Percentiles rank a stretch among this genome's conserved stretches.
Conservation (phyloP, 2,797 vertebrate genomes). For the Sternarchorhynchus goeldii region DNA sequence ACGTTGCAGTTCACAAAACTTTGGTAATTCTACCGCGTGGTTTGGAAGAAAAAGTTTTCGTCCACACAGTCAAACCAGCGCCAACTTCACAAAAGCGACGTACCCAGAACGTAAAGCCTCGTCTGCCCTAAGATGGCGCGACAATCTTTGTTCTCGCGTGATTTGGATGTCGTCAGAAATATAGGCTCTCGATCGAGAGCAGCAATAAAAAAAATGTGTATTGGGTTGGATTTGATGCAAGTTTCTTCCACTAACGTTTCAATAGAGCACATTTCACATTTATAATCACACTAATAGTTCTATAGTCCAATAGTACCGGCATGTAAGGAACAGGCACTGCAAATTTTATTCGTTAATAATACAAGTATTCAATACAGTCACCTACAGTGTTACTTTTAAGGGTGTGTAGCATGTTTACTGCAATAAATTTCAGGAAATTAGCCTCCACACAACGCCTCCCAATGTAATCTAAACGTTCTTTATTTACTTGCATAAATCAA, state of each 20-base stretch:
- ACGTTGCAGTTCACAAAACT: background rate
- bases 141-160: background rate
- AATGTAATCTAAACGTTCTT: background rate
- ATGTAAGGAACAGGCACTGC: too few relatives aligned
- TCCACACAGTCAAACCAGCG: background rate
- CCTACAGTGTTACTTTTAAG: background rate
- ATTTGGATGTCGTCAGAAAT: background rate
- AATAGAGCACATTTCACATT: too few relatives aligned
- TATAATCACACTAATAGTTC: too few relatives aligned
- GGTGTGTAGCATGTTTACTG: conserved; percentile 7
- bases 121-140: conserved; percentile 22
- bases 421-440: conserved; percentile 2
- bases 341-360: too few relatives aligned
- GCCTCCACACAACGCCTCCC: background rate
- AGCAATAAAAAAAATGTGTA: too few relatives aligned
- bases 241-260: too few relatives aligned
- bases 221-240: too few relatives aligned
- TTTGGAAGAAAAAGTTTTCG: background rate
- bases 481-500: background rate
- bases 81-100: background rate
- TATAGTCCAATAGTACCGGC: too few relatives aligned
- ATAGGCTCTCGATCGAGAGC: too few relatives aligned
- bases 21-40: background rate
- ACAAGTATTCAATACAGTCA: too few relatives aligned
- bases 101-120: background rate